A percentile compares a stretch with the other conserved stretches of the same genome.
Conservation (phyloP, 2,888 invertebrate genomes). For the Leistus spinibarbis region DNA sequence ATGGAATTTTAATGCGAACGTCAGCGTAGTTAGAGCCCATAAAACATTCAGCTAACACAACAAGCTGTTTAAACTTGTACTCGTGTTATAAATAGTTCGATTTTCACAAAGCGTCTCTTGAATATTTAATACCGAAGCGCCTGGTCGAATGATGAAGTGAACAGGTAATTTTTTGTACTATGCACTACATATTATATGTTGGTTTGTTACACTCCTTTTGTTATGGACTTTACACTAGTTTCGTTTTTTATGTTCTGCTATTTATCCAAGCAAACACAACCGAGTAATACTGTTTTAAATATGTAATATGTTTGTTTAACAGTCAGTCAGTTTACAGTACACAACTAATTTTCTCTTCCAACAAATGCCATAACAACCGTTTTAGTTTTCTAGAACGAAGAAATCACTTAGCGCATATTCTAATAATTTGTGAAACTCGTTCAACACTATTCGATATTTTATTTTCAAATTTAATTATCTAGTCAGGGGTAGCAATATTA, state of each 20-base stretch:
- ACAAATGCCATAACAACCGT: background rate
- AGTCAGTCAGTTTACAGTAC: too few relatives aligned
- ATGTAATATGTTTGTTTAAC: too few relatives aligned
- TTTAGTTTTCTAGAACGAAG: too few relatives aligned
- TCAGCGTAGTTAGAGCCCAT: conserved; percentile 13
- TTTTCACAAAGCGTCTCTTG: conserved; percentile 30
- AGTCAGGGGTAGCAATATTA: too few relatives aligned
- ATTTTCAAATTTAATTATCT: too few relatives aligned
- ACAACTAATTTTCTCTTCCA: background rate
- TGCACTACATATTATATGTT: background rate
- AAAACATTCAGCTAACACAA: conserved; percentile 32
- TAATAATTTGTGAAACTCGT: too few relatives aligned
- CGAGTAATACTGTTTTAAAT: too few relatives aligned
- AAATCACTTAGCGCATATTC: too few relatives aligned
- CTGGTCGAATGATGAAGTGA: conserved; percentile 22
- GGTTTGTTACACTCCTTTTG: too few relatives aligned
- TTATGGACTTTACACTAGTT: background rate
- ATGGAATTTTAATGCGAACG: conserved; percentile 33
- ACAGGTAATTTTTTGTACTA: background rate
- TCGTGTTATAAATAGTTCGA: conserved; percentile 37
- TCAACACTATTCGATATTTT: too few relatives aligned
- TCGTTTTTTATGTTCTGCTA: background rate
- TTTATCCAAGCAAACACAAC: background rate
- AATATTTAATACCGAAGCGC: conserved; percentile 23
- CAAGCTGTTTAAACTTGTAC: conserved; percentile 31